Conservation (phyloP, 2,888 invertebrate genomes). For the Hirtodrosophila histrioides region DNA sequence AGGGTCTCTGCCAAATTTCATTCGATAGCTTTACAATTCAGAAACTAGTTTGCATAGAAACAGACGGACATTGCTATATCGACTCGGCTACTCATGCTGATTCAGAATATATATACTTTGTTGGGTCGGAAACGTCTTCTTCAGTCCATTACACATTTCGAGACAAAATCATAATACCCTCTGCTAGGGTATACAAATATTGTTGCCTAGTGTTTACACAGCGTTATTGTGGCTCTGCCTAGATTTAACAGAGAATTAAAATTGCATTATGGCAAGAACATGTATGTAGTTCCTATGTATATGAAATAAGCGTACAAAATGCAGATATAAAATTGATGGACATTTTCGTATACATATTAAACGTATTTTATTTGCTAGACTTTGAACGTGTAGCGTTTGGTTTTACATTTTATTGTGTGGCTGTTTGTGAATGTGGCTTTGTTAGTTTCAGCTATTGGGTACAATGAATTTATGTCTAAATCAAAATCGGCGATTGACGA, state of each 20-base stretch:
- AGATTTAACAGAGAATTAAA: neutral
- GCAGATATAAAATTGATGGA: neutral
- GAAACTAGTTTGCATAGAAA: too few species aligned
- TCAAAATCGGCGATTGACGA: constrained; percentile 16
- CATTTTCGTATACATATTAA: neutral
- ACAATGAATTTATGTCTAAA: constrained; percentile 57
- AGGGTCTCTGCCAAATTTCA: too few species aligned
- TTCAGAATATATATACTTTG: too few species aligned
- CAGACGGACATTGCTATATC: too few species aligned
- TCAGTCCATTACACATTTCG: too few species aligned
- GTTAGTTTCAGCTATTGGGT: constrained; percentile 35
- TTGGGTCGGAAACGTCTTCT: too few species aligned
- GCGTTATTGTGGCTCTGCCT: too few species aligned
- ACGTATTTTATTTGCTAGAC: constrained; percentile 18
- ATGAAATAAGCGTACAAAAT: neutral
- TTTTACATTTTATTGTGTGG: constrained; percentile 35
- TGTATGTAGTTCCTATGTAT: neutral
- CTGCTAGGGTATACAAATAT: too few species aligned
- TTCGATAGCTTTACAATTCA: too few species aligned
- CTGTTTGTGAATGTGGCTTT: constrained; percentile 28
- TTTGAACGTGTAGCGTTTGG: constrained; percentile 20
- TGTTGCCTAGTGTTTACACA: too few species aligned
- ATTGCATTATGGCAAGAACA: neutral
- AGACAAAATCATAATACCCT: too few species aligned
- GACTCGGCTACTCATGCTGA: too few species aligned